These are phyloP conservation scores for Chironomus tentans DNA, from an alignment of 2,888 invertebrate species.

Conservation along the genomic window DNA sequence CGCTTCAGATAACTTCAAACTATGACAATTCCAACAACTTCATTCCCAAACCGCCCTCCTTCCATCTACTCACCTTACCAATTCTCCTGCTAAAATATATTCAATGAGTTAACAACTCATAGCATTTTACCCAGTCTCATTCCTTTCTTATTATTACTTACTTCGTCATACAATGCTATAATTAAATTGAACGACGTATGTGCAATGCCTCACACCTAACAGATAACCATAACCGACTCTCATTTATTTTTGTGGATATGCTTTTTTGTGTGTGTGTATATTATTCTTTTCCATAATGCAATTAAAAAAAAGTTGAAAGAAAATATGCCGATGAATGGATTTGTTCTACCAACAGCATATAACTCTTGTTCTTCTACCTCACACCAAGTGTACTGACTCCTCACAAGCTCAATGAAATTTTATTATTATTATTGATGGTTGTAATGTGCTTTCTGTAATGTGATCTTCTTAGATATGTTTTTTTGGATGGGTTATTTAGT, in stretches of 20 bases:
- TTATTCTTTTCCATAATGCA: conserved; percentile 13
- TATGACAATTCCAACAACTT: no score
- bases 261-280: neutral
- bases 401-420: neutral
- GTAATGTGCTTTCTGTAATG: neutral
- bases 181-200: neutral
- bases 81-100: no score
- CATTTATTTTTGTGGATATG: conserved; percentile 22
- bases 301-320: conserved; percentile 20
- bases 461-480: no score
- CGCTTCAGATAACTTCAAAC: no score
- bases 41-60: no score
- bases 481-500: no score
- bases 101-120: neutral
- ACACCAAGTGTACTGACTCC: neutral
- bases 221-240: conserved; percentile 13
- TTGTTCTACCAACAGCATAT: neutral
- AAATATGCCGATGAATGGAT: conserved; percentile 11
- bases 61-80: no score
- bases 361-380: neutral
- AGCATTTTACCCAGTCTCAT: neutral
- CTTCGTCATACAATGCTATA: neutral
- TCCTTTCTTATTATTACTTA: neutral
- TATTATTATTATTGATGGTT: neutral
- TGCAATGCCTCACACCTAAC: neutral